Evolutionary conservation across 2,888 invertebrate species (phyloP).

Genomic region (Parelbella ahira): DNA sequence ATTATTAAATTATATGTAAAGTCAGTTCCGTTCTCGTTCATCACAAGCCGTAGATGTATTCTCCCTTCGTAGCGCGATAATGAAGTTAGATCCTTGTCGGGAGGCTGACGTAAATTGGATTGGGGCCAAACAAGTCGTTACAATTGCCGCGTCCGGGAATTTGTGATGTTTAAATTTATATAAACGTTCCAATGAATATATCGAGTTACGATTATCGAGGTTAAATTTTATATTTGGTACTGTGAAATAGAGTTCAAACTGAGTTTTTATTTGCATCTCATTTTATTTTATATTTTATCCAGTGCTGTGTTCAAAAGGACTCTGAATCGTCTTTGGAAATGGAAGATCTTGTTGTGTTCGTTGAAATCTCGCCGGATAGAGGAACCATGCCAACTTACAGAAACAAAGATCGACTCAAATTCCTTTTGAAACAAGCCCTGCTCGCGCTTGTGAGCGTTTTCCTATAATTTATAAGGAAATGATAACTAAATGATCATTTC

Average conservation of each 20-base stretch:
- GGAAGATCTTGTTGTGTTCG: slow-evolving; percentile 44
- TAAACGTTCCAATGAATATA: no score
- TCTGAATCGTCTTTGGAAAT: slow-evolving; percentile 77
- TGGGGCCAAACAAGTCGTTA: slow-evolving; percentile 63
- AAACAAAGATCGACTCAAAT: slow-evolving; percentile 80
- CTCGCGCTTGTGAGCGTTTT: slow-evolving; percentile 31
- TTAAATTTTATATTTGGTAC: no score
- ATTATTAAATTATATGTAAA: no score
- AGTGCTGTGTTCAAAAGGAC: slow-evolving; percentile 76
- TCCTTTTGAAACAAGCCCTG: slow-evolving; percentile 71
- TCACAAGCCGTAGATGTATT: background rate
- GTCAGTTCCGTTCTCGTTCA: no score
- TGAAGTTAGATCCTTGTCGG: slow-evolving; percentile 33
- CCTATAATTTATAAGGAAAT: slow-evolving; percentile 52
- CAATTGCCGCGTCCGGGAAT: slow-evolving; percentile 27
- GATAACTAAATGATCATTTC: slow-evolving; percentile 78
- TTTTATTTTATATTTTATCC: slow-evolving; percentile 9
- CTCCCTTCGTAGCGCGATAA: slow-evolving; percentile 1
- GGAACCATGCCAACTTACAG: slow-evolving; percentile 78
- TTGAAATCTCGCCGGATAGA: slow-evolving; percentile 59
- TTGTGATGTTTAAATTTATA: background rate
- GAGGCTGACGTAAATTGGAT: slow-evolving; percentile 54
- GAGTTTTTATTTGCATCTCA: background rate
- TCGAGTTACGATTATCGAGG: no score
- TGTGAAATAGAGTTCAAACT: background rate